Evolutionary conservation across 2,888 invertebrate genomes (phyloP).

Genomic region (Malthinus flaveolus): DNA sequence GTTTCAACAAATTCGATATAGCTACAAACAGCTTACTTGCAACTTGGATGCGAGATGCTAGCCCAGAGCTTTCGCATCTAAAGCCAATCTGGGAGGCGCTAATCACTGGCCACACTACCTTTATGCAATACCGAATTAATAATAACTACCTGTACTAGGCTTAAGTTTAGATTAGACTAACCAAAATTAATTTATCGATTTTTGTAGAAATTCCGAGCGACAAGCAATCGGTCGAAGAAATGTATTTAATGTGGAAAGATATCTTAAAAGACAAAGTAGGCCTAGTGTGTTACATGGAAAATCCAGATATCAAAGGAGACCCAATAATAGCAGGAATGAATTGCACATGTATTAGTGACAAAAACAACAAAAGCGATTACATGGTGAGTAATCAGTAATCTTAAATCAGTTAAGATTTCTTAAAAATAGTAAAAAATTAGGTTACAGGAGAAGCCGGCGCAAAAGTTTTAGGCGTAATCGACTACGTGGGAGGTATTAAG

Average conservation of each 20-base stretch:
- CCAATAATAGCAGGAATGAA: conserved; percentile 50
- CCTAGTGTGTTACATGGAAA: conserved; percentile 48
- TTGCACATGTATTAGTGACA: conserved; percentile 31
- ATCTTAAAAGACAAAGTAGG: conserved; percentile 44
- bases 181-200: not conserved
- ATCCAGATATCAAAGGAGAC: conserved; percentile 43
- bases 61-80: no score
- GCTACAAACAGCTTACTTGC: no score
- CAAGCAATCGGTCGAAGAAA: conserved; percentile 10
- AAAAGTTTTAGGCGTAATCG: conserved; percentile 7
- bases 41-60: no score
- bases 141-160: not conserved
- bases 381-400: no score
- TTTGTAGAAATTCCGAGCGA: conserved; percentile 4
- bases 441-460: conserved; percentile 19
- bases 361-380: not conserved
- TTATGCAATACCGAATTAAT: no score
- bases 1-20: no score
- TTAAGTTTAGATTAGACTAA: not conserved
- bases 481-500: conserved; percentile 25
- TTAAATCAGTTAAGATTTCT: not conserved
- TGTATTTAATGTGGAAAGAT: conserved; percentile 21
- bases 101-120: no score
- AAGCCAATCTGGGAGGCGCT: not conserved
- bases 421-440: not conserved